Conservation (phyloP, 2,888 invertebrate genomes). For the Phalangium opilio region DNA sequence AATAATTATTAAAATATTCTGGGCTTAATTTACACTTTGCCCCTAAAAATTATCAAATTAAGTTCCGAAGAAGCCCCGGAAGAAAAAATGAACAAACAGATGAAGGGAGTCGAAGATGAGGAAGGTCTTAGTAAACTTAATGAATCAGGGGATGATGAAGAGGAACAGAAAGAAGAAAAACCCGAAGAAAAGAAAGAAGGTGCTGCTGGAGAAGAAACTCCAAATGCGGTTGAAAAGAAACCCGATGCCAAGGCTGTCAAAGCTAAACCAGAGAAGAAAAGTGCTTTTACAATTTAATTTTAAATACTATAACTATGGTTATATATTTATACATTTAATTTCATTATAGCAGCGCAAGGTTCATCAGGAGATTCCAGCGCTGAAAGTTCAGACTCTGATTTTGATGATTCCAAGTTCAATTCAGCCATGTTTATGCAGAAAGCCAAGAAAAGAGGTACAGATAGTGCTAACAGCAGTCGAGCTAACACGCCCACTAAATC, state of each 20-base stretch:
- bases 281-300: neutral
- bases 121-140: slow-evolving; percentile 69
- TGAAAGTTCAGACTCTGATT: slow-evolving; percentile 44
- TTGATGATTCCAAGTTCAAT: slow-evolving; percentile 23
- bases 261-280: too few species aligned
- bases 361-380: slow-evolving; percentile 41
- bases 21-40: too few species aligned
- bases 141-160: slow-evolving; percentile 72
- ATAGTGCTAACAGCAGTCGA: slow-evolving; percentile 19
- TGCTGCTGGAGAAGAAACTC: slow-evolving; percentile 6
- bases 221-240: slow-evolving; percentile 6
- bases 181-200: slow-evolving; percentile 46
- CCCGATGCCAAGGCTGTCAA: slow-evolving; percentile 2
- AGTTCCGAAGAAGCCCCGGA: slow-evolving; percentile 17
- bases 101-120: slow-evolving; percentile 68
- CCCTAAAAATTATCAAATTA: neutral
- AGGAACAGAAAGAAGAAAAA: slow-evolving; percentile 51
- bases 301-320: neutral
- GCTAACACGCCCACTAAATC: slow-evolving; percentile 20
- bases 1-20: too few species aligned
- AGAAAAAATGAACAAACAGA: slow-evolving; percentile 23
- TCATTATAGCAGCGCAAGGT: slow-evolving; percentile 33
- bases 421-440: slow-evolving; percentile 32
- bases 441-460: slow-evolving; percentile 23
- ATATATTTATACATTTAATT: neutral